Percentiles rank a stretch among this genome's conserved stretches.
Evolutionary conservation across 2,113 vertebrate species (phyloP).

Genomic region (Prietella phreatophila): DNA sequence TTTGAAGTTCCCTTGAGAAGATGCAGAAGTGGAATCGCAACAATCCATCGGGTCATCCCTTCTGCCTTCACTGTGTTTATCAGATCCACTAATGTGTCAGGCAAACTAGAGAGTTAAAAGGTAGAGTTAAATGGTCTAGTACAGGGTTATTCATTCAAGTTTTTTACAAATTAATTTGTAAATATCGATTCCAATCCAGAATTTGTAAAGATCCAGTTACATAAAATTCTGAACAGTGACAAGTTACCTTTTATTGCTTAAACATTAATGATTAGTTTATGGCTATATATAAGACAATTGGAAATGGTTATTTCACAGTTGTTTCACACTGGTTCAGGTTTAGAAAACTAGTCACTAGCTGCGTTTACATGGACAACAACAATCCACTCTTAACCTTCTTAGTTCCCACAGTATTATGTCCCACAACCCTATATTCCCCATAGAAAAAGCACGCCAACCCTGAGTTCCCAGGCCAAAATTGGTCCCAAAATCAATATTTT

Average conservation of each 20-base stretch:
- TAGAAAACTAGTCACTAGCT: background rate
- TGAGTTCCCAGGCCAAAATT: too few relatives aligned
- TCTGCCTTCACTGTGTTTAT: constrained; percentile 39
- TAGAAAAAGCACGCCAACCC: too few relatives aligned
- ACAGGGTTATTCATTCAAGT: background rate
- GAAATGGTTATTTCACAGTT: background rate
- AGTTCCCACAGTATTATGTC: too few relatives aligned
- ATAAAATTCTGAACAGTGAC: background rate
- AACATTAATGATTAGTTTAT: background rate
- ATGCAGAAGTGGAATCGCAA: constrained; percentile 70
- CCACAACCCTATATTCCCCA: too few relatives aligned
- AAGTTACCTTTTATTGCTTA: background rate
- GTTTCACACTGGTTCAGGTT: background rate
- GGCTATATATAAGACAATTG: background rate
- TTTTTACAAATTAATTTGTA: background rate
- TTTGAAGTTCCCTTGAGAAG: constrained; percentile 59
- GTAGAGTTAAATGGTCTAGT: background rate
- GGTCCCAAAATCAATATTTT: too few relatives aligned
- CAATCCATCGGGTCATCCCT: constrained; percentile 59
- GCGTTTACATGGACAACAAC: too few relatives aligned
- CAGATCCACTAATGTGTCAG: constrained; percentile 26
- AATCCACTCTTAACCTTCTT: too few relatives aligned
- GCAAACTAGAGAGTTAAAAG: constrained; percentile 57
- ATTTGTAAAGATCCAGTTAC: background rate
- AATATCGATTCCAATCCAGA: background rate